Conservation (phyloP, 2,797 vertebrate genomes). For the Pangasius macronema region DNA sequence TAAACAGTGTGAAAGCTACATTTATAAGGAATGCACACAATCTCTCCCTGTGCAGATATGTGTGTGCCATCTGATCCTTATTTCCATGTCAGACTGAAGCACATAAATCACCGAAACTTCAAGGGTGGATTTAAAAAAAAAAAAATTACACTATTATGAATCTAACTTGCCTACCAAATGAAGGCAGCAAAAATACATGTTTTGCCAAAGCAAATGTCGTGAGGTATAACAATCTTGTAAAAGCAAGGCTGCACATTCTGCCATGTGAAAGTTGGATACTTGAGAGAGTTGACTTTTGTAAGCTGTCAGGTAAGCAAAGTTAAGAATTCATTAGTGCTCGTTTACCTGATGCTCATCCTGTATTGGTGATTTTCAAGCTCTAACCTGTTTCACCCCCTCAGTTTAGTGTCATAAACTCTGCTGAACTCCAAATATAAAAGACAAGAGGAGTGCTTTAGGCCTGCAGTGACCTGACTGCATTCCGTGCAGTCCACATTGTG, state of each 20-base stretch:
- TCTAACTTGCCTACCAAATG: not conserved
- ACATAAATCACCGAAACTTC: not conserved
- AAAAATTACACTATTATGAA: not conserved
- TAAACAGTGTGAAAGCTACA: not conserved
- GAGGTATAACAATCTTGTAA: not conserved
- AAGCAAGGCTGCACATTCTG: not conserved
- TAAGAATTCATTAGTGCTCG: constrained; percentile 7
- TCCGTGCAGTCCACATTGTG: constrained; percentile 28
- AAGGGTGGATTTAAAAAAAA: not conserved
- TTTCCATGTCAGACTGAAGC: not conserved
- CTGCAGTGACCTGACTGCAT: constrained; percentile 4
- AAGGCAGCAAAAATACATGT: not conserved
- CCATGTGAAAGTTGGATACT: not conserved
- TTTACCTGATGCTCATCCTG: not conserved
- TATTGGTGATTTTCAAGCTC: not conserved
- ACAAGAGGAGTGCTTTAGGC: constrained; percentile 10
- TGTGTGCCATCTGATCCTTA: not conserved
- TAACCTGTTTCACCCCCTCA: not conserved
- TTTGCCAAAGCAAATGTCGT: not conserved
- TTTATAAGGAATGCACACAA: not conserved
- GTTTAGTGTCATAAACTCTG: not conserved
- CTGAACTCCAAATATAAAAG: not conserved
- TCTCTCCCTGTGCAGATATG: not conserved
- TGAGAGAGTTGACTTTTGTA: not conserved
- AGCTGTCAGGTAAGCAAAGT: constrained; percentile 9